Percentiles rank a stretch among this genome's conserved stretches.
phyloP scores from a whole-genome alignment of 2,888 invertebrate species.

The Shargacucullia verbasci region DNA sequence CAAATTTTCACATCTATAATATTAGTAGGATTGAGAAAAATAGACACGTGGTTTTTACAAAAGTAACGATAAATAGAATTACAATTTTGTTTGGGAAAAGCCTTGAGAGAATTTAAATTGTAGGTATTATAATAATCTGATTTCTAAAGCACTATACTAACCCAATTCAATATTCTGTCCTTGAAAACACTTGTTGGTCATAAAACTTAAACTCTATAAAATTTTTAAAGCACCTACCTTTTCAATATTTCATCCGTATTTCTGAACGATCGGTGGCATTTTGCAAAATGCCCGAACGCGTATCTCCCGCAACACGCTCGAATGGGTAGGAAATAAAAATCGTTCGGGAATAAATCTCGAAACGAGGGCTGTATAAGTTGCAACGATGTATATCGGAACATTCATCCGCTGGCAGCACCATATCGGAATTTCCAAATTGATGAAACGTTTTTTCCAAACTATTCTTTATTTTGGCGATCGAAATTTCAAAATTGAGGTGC shows the following conservation, averaged over 20 bases:
- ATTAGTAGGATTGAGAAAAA: too few relatives aligned
- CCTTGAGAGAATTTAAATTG: not conserved
- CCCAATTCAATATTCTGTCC: not conserved
- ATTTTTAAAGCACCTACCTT: not conserved
- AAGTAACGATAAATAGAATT: conserved; percentile 8
- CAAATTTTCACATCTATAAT: too few relatives aligned
- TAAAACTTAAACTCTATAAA: too few relatives aligned
- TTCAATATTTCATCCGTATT: conserved; percentile 24
- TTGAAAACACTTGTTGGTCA: conserved; percentile 4
- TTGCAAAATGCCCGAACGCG: conserved; percentile 47
- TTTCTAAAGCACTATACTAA: conserved; percentile 7
- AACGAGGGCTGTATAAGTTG: conserved; percentile 61
- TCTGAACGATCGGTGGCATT: conserved; percentile 39
- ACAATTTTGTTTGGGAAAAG: not conserved
- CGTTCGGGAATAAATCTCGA: conserved; percentile 60
- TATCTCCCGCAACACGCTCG: conserved; percentile 55
- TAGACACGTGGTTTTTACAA: conserved; percentile 3
- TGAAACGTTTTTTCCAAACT: conserved; percentile 35
- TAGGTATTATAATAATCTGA: conserved; percentile 1
- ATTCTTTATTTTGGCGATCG: conserved; percentile 10
- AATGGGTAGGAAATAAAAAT: conserved; percentile 69
- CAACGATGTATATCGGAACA: conserved; percentile 52
- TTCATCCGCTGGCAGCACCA: conserved; percentile 35
- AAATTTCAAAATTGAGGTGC: conserved; percentile 15
- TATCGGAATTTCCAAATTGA: conserved; percentile 46